Percentiles rank a stretch among this genome's conserved stretches.
Evolutionary conservation across 53 echinoderm and acorn worm genomes (phyloP).

Genomic region (Paracentrotus lividus): DNA sequence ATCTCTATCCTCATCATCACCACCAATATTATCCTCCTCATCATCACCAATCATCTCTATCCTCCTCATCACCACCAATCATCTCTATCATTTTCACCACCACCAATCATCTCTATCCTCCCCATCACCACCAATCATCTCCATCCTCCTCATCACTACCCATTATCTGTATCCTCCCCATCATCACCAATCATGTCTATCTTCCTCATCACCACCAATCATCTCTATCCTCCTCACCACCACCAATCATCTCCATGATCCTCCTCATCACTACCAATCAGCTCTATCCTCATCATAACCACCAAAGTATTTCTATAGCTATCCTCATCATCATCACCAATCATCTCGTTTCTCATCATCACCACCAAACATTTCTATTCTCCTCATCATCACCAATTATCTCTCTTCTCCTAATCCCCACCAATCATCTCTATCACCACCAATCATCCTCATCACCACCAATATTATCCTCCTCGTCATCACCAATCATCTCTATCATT

Average conservation of each 20-base stretch:
- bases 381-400: background rate
- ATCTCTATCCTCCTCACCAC: too few relatives aligned
- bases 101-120: too few relatives aligned
- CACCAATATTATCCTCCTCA: too few relatives aligned
- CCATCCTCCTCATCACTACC: background rate
- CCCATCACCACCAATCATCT: background rate
- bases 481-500: too few relatives aligned
- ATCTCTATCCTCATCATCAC: too few relatives aligned
- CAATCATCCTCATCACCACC: constrained; percentile 3
- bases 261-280: background rate
- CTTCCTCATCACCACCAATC: background rate
- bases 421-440: background rate
- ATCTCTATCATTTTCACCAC: too few relatives aligned
- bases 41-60: too few relatives aligned
- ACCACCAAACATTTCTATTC: background rate
- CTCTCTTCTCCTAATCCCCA: background rate
- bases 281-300: background rate
- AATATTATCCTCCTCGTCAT: background rate
- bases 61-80: too few relatives aligned
- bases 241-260: background rate
- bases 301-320: background rate
- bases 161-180: too few relatives aligned
- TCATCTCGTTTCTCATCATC: background rate
- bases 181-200: background rate
- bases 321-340: background rate